Evolutionary conservation across 23 tunicate genomes (phyloP), one percentile per base, ranked within the genome.

Genomic region (Styela clava): DNA sequence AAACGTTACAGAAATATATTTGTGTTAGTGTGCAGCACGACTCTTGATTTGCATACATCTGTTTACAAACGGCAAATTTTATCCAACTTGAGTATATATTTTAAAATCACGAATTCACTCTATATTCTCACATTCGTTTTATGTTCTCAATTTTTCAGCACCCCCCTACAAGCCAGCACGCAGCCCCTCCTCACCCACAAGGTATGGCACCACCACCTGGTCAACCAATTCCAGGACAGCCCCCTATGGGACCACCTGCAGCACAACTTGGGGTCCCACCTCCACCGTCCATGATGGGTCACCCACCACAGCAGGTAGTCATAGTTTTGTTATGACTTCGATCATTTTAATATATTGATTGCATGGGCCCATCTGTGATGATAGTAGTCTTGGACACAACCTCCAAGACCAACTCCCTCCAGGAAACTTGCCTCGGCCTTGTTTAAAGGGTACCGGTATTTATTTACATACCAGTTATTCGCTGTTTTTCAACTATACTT

Each of bases 131-230:
- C n/a, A n/a, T n/a, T n/a, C n/a, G n/a, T n/a, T n/a, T n/a, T n/a
- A n/a, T n/a, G n/a, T n/a, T n/a, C n/a, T 44, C 56, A 7, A 44
- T 44, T 34, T 78, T 69, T 25, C 61, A 21, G 52, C 62, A 27
- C 52, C 78, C 85, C 9, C 77, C 34, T 5, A 29, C 77, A 31
- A 79, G 26, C 78, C 85, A 33, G 35, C 70, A 65, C 16, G 18
- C 18, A 3, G 16, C 70, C 9, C 70, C 9, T 9, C 33, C 77
- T 29, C 77, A 71, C 27, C 77, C 77, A 3, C 77, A 71, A 16
- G 33, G 77, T 3, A 18, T 71, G 34, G 77, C 35, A 5, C 77
- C 77, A 22, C 77, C 77, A 3, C 77, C 77, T 29, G 56, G 56
- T 5, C 9, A 7, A 44, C 56, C 56, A 44, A 44, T 44, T 5